Base-by-base conservation (phyloP, 1,140 invertebrate genomes). In the Drosophila chauvacae region DNA sequence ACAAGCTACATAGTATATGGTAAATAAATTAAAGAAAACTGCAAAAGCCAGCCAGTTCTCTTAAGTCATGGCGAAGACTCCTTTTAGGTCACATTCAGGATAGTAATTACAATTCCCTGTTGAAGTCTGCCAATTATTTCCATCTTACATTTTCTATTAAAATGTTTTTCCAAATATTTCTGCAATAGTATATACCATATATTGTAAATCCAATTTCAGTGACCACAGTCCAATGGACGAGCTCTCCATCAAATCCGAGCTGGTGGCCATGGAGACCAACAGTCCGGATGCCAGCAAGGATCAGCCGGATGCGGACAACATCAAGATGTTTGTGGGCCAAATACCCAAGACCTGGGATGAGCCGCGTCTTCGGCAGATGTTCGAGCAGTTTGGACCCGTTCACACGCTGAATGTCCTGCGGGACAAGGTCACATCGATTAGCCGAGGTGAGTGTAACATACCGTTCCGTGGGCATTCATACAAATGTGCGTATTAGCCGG, bases 261-360 rank as follows among this genome's bases (percentile, higher is more conserved):
- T 69, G 18, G 50, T 60, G 33, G 47, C 65, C 35, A 72, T 81
- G 65, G 82, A 77, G 23, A 65, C 61, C 3, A 47, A 5, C 28
- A 65, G 50, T 9, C 41, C n/a, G 16, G 82, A 91, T 14, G 41
- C 72, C 18, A 30, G 51, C 58, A 91, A 94, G 66, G 95, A 96
- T 80, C 95, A 96, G 93, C 98, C 98, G 2, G 99, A 99, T 94
- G 95, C 97, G 3, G 98, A 99, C 93, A 97, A 98, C 90, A 99
- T 99, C 87, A 99, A 99, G 95, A 99, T 99, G 98, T 99, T 99
- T 94, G 98, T 99, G 33, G 97, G 97, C 30, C 97, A 99, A 93
- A 98, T 99, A 91, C 98, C 99, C 7, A 95, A 98, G 57, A 96
- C 96, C 57, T 99, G 99, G 98, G 97, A 98, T 93, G 99, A 99